These are phyloP conservation scores for Tachuris rubrigastra DNA, from an alignment of 2,113 vertebrate genomes.

Conservation along the genomic window DNA sequence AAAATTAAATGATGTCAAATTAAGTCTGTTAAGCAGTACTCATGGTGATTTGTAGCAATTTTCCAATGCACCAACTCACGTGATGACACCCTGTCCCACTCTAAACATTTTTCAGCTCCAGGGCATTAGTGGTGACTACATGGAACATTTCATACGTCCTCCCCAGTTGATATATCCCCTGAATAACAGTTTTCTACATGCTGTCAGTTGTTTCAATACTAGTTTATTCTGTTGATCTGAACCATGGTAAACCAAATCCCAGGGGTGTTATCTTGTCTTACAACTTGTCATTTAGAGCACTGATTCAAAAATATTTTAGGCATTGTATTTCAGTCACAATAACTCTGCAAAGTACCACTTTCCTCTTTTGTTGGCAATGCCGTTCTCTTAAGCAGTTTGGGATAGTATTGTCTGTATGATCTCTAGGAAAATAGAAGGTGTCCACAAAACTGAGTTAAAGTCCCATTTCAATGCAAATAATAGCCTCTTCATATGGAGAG, in stretches of 20 bases:
- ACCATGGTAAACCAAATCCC: not conserved
- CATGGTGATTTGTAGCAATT: not conserved
- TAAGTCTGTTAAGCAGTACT: not conserved
- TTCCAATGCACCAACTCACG: not conserved
- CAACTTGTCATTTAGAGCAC: not conserved
- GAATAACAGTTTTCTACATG: not conserved
- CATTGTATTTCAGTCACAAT: not conserved
- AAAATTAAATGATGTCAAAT: not conserved
- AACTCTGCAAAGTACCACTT: not conserved
- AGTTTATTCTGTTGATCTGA: not conserved
- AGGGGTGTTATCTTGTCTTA: not conserved
- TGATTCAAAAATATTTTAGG: not conserved
- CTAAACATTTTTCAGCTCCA: not conserved
- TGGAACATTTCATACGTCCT: not conserved
- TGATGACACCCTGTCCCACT: accelerated
- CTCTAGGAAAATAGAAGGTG: not conserved
- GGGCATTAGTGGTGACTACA: not conserved
- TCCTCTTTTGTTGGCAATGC: not conserved
- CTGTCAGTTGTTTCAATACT: not conserved
- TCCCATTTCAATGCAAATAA: not conserved
- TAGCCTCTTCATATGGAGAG: not conserved
- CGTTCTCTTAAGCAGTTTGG: not conserved
- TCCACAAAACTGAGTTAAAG: not conserved
- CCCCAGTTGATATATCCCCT: not conserved
- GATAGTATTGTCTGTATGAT: not conserved